phyloP scores from a whole-genome alignment of 1,140 invertebrate species.

The Philaenus spumarius region DNA sequence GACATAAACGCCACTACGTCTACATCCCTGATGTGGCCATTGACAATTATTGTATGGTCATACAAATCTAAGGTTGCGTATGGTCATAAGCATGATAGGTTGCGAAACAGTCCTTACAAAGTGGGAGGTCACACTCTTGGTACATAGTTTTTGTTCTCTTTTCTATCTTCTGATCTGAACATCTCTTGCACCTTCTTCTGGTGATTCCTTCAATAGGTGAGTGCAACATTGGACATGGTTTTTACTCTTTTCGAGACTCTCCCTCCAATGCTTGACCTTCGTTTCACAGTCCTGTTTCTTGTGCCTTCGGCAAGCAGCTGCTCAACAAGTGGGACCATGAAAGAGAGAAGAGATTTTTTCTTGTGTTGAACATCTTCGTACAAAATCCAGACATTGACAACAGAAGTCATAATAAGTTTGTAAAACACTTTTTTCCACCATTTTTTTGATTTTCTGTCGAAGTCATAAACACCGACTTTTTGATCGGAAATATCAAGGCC shows the following conservation, averaged over 20 bases:
- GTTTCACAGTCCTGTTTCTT: conserved; percentile 6
- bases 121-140: conserved; percentile 18
- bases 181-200: too few species aligned
- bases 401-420: conserved; percentile 18
- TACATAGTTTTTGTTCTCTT: conserved; percentile 25
- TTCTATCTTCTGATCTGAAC: too few species aligned
- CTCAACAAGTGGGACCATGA: conserved; percentile 25
- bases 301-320: conserved; percentile 19
- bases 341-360: conserved; percentile 18
- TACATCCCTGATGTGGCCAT: too few species aligned
- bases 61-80: too few species aligned
- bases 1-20: too few species aligned
- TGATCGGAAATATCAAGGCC: conserved; percentile 28
- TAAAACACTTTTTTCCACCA: conserved; percentile 30
- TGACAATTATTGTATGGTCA: too few species aligned
- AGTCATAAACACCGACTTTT: conserved; percentile 26
- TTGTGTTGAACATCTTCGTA: conserved; percentile 16
- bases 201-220: too few species aligned
- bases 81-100: conserved; percentile 17
- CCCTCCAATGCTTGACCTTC: conserved; percentile 14
- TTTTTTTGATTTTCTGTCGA: too few species aligned
- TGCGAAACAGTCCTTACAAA: conserved; percentile 25
- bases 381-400: conserved; percentile 26
- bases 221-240: conserved; percentile 23
- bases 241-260: conserved; percentile 22